Evolutionary conservation across 2,797 vertebrate species (phyloP).

Genomic region (Periparus ater): DNA sequence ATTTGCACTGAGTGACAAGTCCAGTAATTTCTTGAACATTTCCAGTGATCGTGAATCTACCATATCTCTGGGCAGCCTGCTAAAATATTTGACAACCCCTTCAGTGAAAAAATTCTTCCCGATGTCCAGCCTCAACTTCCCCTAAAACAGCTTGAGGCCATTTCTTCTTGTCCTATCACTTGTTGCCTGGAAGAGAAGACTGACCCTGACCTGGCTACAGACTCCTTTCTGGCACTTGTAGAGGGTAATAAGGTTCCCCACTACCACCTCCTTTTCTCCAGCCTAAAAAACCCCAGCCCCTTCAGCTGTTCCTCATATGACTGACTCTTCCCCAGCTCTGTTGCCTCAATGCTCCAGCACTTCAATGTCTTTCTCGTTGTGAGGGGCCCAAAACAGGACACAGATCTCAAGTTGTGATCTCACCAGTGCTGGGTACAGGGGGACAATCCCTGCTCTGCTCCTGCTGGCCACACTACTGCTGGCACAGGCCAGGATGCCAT

Average conservation of each 20-base stretch:
- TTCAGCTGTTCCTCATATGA: background rate
- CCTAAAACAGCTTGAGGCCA: background rate
- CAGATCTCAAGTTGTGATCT: fast-evolving
- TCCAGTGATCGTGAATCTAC: background rate
- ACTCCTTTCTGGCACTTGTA: background rate
- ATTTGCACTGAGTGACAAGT: background rate
- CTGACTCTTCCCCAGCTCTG: background rate
- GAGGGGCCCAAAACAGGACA: background rate
- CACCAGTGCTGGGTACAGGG: background rate
- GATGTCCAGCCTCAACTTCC: background rate
- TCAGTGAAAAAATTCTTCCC: background rate
- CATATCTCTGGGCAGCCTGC: background rate
- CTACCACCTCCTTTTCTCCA: background rate
- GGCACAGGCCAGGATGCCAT: background rate
- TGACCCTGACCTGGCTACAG: no score
- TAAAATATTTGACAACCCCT: background rate
- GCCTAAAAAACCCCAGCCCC: background rate
- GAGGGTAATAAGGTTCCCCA: background rate
- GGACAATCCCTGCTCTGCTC: background rate
- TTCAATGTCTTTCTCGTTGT: background rate
- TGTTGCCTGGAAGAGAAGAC: background rate
- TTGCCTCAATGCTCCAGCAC: background rate
- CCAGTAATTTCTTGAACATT: background rate
- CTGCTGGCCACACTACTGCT: background rate
- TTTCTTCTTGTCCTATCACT: background rate